Evolutionary conservation across 2,888 invertebrate genomes (phyloP), one percentile per base, ranked within the genome.

Genomic region (Polietes domitor): DNA sequence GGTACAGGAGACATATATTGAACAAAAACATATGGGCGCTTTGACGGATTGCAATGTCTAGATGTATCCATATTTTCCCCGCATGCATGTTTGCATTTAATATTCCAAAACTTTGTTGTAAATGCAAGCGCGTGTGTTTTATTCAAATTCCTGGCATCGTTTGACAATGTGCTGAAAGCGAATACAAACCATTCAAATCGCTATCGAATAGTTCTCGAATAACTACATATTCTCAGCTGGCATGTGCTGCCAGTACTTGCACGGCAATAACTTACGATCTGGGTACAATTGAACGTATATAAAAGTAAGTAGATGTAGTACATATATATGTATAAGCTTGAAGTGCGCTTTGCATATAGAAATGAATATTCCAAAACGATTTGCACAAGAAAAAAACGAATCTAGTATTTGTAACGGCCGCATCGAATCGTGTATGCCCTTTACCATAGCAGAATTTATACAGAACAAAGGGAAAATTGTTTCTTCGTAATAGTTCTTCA

Each of bases 331-430:
- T 55, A 53, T 53, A 15, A 47, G 3, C n/a, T n/a, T n/a, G n/a
- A n/a, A n/a, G 1, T 55, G 21, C 21, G 7, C 32, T 61, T 28
- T 28, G 61, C 61, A 61, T 61, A 28, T 61, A 28, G 32, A 37
- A 61, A 61, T 61, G 28, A 61, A 61, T 28, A 61, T 26, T 58
- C 10, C 37, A n/a, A 72, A 41, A 76, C 76, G 80, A 76, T 76
- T 82, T 21, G 73, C 71, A 50, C n/a, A 24, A 43, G 10, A 71
- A 74, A 71, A 12, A 47, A 1, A 15, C n/a, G 41, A 47, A 15
- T 7, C 4, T n/a, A n/a, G n/a, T n/a, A n/a, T n/a, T n/a, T 6
- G 32, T 32, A 9, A 4, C 32, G 32, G 32, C 9, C 32, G 32
- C 5, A 4, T 6, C 32, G 32, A 32, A 32, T 32, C 9, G 32